These are phyloP conservation scores for Sorex fumeus DNA, from an alignment of 2,113 vertebrate genomes.

Conservation along the genomic window DNA sequence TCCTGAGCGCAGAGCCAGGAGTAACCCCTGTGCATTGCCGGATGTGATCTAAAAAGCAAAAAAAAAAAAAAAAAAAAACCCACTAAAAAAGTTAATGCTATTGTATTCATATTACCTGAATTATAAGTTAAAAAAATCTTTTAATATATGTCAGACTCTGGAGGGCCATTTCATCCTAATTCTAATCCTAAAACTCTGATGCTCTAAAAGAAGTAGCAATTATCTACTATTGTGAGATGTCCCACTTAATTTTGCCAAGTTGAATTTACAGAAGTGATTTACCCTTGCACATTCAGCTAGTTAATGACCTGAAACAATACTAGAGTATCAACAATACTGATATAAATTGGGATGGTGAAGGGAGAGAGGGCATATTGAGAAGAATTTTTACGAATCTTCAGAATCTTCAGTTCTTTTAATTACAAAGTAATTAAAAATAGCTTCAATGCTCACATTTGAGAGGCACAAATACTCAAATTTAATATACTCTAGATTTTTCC, in stretches of 20 bases:
- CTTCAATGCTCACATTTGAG: background rate
- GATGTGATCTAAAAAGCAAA: too few species aligned
- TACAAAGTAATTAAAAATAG: background rate
- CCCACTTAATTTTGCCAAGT: background rate
- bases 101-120: too few species aligned
- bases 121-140: background rate
- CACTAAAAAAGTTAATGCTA: too few species aligned
- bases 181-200: background rate
- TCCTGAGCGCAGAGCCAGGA: too few species aligned
- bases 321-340: slow-evolving; percentile 11
- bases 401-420: background rate
- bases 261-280: slow-evolving; percentile 12
- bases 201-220: background rate
- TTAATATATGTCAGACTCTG: background rate
- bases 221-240: background rate
- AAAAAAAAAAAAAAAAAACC: too few species aligned
- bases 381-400: background rate
- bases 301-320: background rate
- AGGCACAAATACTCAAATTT: background rate
- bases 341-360: background rate
- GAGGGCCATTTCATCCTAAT: background rate
- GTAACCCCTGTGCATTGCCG: too few species aligned
- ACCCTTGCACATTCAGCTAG: background rate
- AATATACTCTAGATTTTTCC: too few species aligned
- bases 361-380: background rate